Percentiles rank a stretch among this genome's conserved stretches.
Conservation (phyloP, 2,113 vertebrate genomes). For the Pelodiscus sinensis region DNA sequence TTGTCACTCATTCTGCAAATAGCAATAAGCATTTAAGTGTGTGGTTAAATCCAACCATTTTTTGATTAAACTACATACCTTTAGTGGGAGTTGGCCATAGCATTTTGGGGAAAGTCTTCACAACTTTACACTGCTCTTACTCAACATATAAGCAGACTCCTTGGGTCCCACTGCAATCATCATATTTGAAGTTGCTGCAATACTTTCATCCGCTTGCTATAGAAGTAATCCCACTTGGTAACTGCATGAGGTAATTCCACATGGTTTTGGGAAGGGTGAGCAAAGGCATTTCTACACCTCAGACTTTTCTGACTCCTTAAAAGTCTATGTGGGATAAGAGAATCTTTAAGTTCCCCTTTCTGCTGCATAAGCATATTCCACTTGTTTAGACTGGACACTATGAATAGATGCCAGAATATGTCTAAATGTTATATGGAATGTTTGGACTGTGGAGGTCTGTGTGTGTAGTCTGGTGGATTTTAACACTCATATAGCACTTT, state of each 20-base stretch:
- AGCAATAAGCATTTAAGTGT: not conserved
- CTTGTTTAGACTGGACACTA: not conserved
- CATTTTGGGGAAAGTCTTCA: not conserved
- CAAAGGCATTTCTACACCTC: not conserved
- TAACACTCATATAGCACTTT: not conserved
- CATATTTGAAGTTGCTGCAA: too few species aligned
- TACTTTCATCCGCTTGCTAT: too few species aligned
- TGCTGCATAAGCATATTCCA: not conserved
- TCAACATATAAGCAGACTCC: not conserved
- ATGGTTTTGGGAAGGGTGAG: not conserved
- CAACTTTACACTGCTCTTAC: not conserved
- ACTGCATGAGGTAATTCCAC: not conserved
- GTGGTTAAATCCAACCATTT: not conserved
- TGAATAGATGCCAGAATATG: too few species aligned
- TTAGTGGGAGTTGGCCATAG: not conserved
- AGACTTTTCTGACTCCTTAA: not conserved
- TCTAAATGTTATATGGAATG: too few species aligned
- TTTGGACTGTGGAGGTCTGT: not conserved
- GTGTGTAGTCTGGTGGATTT: not conserved
- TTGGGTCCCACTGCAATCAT: not conserved
- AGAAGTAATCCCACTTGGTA: too few species aligned
- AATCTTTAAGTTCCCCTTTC: not conserved
- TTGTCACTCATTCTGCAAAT: not conserved
- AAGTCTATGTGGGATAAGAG: not conserved
- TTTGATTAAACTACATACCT: not conserved